Percentiles rank a stretch among this genome's conserved stretches.
These are phyloP conservation scores for Andrena trimmerana DNA, from an alignment of 2,888 invertebrate species.

Conservation along the genomic window DNA sequence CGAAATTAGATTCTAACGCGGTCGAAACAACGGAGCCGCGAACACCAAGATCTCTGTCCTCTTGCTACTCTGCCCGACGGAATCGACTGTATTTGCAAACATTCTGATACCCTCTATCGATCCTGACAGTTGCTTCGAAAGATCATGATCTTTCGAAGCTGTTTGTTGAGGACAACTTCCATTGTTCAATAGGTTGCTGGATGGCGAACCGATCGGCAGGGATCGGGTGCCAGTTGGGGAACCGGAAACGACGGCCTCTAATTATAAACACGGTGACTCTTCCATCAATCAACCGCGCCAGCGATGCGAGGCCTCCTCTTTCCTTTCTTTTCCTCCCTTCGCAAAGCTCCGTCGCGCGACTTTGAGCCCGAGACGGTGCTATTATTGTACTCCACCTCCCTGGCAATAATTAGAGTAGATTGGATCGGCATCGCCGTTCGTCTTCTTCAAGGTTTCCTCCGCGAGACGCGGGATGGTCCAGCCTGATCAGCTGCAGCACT, in stretches of 20 bases:
- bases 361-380: conserved; percentile 70
- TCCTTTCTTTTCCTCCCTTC: conserved; percentile 22
- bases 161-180: not conserved
- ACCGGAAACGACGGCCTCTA: conserved; percentile 82
- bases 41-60: conserved; percentile 3
- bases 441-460: conserved; percentile 19
- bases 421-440: conserved; percentile 70
- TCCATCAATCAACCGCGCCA: conserved; percentile 82
- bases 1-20: conserved; percentile 65
- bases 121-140: too few species aligned
- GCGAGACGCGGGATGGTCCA: not conserved
- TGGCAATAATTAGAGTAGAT: conserved; percentile 77
- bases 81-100: not conserved
- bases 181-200: not conserved
- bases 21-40: conserved; percentile 45
- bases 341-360: conserved; percentile 25
- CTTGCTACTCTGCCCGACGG: not conserved
- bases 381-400: conserved; percentile 75
- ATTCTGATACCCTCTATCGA: not conserved
- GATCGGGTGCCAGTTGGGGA: conserved; percentile 21
- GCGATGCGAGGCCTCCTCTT: conserved; percentile 65
- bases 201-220: conserved; percentile 33
- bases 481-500: too few species aligned
- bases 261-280: conserved; percentile 84
- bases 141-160: not conserved